phyloP scores from a whole-genome alignment of 2,113 vertebrate genomes.

The Pedionomus torquatus region DNA sequence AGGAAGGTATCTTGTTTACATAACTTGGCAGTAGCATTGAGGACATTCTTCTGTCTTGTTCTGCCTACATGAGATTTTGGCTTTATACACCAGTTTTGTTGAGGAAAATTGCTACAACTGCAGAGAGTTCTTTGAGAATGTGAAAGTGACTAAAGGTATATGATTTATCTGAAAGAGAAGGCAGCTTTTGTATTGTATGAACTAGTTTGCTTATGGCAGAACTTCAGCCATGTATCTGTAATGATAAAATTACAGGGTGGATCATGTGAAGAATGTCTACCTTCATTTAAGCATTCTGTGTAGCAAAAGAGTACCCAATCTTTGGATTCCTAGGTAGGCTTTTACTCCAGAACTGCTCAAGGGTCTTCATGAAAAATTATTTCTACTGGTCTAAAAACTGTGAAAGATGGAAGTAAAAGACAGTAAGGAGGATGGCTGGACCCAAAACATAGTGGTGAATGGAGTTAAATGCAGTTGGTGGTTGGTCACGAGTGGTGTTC shows the following conservation, averaged over 20 bases:
- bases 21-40: background rate
- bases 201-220: background rate
- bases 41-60: background rate
- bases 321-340: background rate
- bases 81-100: background rate
- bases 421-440: background rate
- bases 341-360: background rate
- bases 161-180: background rate
- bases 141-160: background rate
- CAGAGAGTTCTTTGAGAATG: background rate
- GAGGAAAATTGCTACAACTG: background rate
- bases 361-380: background rate
- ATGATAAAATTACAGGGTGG: background rate
- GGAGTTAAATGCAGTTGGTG: too few relatives aligned
- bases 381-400: background rate
- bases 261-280: background rate
- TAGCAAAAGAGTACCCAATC: background rate
- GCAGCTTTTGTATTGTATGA: background rate
- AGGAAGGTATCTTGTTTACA: background rate
- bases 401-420: background rate
- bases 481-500: too few relatives aligned
- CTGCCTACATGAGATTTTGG: accelerated
- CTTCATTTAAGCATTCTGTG: background rate
- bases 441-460: too few relatives aligned
- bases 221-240: accelerated